A percentile compares a stretch with the other conserved stretches of the same genome.
These are phyloP conservation scores for Cheilinus undulatus DNA, from an alignment of 2,113 vertebrate genomes.

Conservation along the genomic window DNA sequence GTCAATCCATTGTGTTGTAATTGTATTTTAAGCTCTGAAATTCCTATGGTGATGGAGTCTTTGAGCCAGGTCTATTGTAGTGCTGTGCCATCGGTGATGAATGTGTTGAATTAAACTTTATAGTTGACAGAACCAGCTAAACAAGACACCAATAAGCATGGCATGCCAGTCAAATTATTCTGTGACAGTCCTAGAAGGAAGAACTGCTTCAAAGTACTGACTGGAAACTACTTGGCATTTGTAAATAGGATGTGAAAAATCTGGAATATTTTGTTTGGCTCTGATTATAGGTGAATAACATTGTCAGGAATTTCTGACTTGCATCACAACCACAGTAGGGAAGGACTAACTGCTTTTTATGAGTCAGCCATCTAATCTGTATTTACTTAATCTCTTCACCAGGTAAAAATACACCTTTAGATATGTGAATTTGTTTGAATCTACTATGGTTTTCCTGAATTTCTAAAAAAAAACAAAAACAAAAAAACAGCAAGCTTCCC, in stretches of 20 bases:
- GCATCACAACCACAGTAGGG: too few relatives aligned
- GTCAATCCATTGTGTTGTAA: neutral
- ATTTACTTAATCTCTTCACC: too few relatives aligned
- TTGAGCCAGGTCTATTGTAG: neutral
- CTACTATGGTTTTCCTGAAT: too few relatives aligned
- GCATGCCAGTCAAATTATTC: neutral
- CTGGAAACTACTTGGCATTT: constrained; percentile 6
- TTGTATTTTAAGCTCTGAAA: constrained; percentile 3
- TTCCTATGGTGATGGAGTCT: neutral
- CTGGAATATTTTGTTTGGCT: neutral
- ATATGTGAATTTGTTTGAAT: too few relatives aligned
- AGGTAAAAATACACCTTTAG: too few relatives aligned
- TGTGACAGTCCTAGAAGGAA: neutral
- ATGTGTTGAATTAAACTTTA: neutral
- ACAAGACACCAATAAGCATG: neutral
- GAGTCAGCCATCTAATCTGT: too few relatives aligned
- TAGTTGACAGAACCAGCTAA: neutral
- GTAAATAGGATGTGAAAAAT: neutral
- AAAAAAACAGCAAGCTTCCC: too few relatives aligned
- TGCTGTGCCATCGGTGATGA: neutral
- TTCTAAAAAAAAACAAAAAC: too few relatives aligned
- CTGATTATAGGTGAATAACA: neutral
- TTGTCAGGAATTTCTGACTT: too few relatives aligned
- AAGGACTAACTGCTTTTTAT: too few relatives aligned
- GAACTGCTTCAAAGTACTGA: neutral